phyloP scores from a whole-genome alignment of 2,888 invertebrate species.

The Rhamnusium bicolor region DNA sequence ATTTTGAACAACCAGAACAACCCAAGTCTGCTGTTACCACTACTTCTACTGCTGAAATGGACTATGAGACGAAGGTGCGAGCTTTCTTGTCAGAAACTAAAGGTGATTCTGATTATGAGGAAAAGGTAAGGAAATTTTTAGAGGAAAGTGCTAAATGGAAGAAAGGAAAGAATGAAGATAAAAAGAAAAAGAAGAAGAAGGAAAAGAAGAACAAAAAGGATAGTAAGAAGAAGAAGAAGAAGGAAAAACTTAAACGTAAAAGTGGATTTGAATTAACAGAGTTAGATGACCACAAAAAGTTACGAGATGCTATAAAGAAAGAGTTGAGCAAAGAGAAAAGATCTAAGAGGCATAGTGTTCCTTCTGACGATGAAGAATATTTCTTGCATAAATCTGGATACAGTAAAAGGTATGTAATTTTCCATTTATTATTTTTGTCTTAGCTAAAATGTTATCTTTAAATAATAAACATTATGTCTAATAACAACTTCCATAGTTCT shows the following conservation, averaged over 20 bases:
- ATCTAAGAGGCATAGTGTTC: constrained; percentile 65
- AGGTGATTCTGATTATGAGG: constrained; percentile 87
- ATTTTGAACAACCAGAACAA: constrained; percentile 69
- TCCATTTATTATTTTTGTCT: neutral
- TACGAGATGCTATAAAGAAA: constrained; percentile 80
- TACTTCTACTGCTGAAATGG: constrained; percentile 51
- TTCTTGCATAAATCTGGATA: constrained; percentile 70
- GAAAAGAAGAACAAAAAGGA: constrained; percentile 79
- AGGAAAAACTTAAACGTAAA: constrained; percentile 77
- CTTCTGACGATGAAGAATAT: constrained; percentile 71
- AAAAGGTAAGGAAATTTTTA: constrained; percentile 87
- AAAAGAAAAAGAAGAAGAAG: constrained; percentile 75
- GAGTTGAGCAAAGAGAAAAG: constrained; percentile 69
- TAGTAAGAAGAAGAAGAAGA: constrained; percentile 82
- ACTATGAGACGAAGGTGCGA: constrained; percentile 71
- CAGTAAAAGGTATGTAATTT: constrained; percentile 68
- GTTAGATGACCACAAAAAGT: constrained; percentile 77
- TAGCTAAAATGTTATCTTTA: neutral
- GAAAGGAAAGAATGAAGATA: constrained; percentile 78
- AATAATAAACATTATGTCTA: no score
- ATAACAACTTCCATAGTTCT: no score
- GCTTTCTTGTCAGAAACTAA: constrained; percentile 84
- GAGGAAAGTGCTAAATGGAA: constrained; percentile 88
- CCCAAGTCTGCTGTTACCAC: constrained; percentile 43
- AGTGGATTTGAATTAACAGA: constrained; percentile 80